Base-by-base conservation (phyloP, 2,888 invertebrate species). In the Andrena camellia region DNA sequence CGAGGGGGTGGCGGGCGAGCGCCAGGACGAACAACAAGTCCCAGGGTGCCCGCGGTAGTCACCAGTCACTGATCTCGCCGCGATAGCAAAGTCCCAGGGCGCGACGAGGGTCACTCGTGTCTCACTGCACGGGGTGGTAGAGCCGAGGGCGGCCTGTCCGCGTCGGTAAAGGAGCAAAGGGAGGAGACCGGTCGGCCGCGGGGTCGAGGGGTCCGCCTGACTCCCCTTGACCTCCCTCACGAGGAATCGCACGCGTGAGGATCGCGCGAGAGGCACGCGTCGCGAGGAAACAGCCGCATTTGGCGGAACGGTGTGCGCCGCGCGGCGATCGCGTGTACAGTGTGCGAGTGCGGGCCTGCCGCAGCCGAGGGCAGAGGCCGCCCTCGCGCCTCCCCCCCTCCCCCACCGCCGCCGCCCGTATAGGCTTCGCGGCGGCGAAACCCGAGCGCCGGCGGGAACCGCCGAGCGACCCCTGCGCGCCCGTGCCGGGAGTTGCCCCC, bases 231-330 rank as follows among this genome's bases (percentile, higher is more conserved):
- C 85, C 86, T 87, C 82, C 69, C 79, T 72, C 78, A 73, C 72
- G 79, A 63, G 54, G 59, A 80, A 64, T 63, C 64, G 80, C 66
- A 77, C 88, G 83, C 86, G 84, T 80, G 81, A 64, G 76, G 80
- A 80, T 82, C 86, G 83, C 87, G 88, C 87, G 88, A 83, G 68
- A 69, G 78, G 84, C 88, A 85, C 88, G 88, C 88, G 80, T 83
- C 88, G 88, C 81, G 87, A 78, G 83, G 72, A 83, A 82, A 81
- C 83, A 81, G 71, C 80, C 64, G 79, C 89, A 83, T 87, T 78
- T 78, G 83, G 73, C 26, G 48, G 17, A 67, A 74, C 67, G 73
- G 74, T 66, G 71, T 70, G 66, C 60, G 69, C 74, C 81, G 81
- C 74, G 77, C 86, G 74, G 70, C 67, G 79, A 73, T 87, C 84